A percentile compares a stretch with the other conserved stretches of the same genome.
Conservation (phyloP, 2,113 vertebrate genomes). For the Gobius niger region DNA sequence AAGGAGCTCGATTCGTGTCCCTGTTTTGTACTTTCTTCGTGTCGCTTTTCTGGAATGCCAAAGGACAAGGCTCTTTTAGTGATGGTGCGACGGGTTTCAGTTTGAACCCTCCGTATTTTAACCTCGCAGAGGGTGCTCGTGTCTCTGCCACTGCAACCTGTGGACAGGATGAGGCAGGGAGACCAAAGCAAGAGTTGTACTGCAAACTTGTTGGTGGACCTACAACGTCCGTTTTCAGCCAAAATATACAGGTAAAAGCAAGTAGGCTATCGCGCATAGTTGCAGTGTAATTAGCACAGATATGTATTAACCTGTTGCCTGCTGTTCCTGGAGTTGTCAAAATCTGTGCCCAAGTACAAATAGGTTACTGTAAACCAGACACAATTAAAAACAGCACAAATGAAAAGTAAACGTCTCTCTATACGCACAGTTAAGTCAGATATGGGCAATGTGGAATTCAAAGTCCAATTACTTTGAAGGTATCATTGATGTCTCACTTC, state of each 20-base stretch:
- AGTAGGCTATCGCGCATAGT: neutral
- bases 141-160: constrained; percentile 89
- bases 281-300: too few relatives aligned
- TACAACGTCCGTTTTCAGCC: constrained; percentile 66
- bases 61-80: constrained; percentile 43
- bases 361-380: too few relatives aligned
- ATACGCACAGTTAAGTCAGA: neutral
- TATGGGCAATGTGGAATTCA: neutral
- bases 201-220: constrained; percentile 92
- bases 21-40: constrained; percentile 23
- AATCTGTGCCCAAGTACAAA: neutral
- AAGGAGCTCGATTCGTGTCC: constrained; percentile 47
- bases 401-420: neutral
- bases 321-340: neutral
- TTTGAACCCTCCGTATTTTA: constrained; percentile 88
- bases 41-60: constrained; percentile 36
- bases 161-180: constrained; percentile 79
- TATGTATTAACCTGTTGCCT: too few relatives aligned
- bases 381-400: too few relatives aligned
- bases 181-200: constrained; percentile 80
- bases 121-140: constrained; percentile 79
- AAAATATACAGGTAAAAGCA: constrained; percentile 84
- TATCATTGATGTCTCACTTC: too few relatives aligned
- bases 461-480: too few relatives aligned
- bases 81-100: constrained; percentile 68